These are phyloP conservation scores for Drosophila pseudoananassae DNA, from an alignment of 1,140 invertebrate species.

Conservation along the genomic window DNA sequence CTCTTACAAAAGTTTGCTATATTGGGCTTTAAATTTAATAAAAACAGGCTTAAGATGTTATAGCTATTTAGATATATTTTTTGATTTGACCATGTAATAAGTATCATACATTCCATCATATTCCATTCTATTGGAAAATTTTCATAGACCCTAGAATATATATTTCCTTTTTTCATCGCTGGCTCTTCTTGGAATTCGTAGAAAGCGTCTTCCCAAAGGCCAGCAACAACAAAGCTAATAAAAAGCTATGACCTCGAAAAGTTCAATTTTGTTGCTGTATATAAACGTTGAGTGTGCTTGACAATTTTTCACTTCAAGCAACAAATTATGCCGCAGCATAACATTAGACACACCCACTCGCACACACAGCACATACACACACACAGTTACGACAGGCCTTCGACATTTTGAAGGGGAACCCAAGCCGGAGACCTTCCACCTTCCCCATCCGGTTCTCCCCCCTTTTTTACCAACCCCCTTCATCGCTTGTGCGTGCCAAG, in stretches of 20 bases:
- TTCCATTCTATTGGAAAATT: neutral
- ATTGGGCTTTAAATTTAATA: neutral
- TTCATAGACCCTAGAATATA: neutral
- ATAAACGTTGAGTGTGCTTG: slow-evolving; percentile 76
- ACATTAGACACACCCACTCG: slow-evolving; percentile 68
- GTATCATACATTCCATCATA: too few species aligned
- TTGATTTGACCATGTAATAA: too few species aligned
- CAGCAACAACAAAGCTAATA: slow-evolving; percentile 61
- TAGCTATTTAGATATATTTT: too few species aligned
- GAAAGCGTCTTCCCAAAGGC: too few species aligned
- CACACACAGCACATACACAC: slow-evolving; percentile 7
- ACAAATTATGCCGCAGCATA: slow-evolving; percentile 79
- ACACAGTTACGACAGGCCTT: slow-evolving; percentile 4
- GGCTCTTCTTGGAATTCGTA: neutral
- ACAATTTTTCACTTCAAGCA: slow-evolving; percentile 81
- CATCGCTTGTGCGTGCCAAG: slow-evolving; percentile 63
- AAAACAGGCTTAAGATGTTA: too few species aligned
- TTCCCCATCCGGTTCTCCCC: neutral
- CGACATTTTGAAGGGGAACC: slow-evolving; percentile 42
- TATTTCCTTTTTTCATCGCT: too few species aligned
- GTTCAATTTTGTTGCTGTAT: slow-evolving; percentile 77
- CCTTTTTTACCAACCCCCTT: slow-evolving; percentile 5
- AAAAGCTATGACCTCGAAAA: slow-evolving; percentile 78
- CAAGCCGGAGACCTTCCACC: slow-evolving; percentile 6
- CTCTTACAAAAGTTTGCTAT: neutral